Evolutionary conservation across 1,140 invertebrate genomes (phyloP).

Genomic region (Nixonia krombeini): DNA sequence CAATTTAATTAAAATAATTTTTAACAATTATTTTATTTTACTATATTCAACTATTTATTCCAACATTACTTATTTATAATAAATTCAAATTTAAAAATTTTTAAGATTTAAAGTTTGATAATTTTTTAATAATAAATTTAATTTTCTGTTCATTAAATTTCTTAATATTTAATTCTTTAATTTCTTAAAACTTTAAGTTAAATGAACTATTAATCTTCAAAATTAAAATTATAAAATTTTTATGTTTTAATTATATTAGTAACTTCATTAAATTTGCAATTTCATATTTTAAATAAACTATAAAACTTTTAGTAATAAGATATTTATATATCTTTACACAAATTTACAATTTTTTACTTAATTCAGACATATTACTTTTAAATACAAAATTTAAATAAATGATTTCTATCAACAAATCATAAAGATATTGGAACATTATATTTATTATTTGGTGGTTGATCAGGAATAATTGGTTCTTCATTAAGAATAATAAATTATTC

Average conservation of each 20-base stretch:
- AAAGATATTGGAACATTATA: conserved; percentile 84
- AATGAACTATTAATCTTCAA: conserved; percentile 70
- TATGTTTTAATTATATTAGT: conserved; percentile 66
- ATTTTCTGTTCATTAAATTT: conserved; percentile 18
- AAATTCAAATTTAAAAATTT: conserved; percentile 4
- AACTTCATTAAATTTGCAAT: conserved; percentile 74
- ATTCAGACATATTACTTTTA: not conserved
- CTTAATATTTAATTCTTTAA: conserved; percentile 14
- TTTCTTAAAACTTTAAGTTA: conserved; percentile 44
- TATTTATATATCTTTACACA: too few relatives aligned
- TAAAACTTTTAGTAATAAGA: conserved; percentile 64
- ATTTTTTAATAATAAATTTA: conserved; percentile 7
- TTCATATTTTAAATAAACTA: conserved; percentile 68
- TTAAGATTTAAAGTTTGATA: conserved; percentile 3
- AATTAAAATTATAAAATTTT: too few relatives aligned
- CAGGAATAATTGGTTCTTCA: conserved; percentile 78
- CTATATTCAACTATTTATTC: too few relatives aligned
- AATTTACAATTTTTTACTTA: too few relatives aligned
- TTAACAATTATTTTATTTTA: conserved; percentile 11
- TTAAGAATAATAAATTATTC: too few relatives aligned
- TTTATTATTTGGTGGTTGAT: conserved; percentile 80
- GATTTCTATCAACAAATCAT: conserved; percentile 77
- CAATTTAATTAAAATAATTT: conserved; percentile 58
- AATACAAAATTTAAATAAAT: too few relatives aligned
- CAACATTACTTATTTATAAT: not conserved